Evolutionary conservation across 2,888 invertebrate genomes (phyloP).

Genomic region (Luperina nickerlii): DNA sequence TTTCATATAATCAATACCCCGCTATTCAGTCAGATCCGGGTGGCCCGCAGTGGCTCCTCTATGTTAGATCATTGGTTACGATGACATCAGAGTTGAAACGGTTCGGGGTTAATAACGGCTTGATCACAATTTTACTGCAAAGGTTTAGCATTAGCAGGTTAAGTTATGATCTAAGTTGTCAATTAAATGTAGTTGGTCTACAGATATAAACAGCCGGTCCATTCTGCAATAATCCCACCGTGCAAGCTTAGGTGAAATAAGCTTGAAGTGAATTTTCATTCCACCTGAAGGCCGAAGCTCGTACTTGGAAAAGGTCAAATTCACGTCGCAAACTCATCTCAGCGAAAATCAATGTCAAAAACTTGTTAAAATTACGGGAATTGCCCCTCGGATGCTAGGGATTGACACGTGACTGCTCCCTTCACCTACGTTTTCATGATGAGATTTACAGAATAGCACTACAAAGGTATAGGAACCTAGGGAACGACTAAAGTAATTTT

Average conservation of each 20-base stretch:
- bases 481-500: not conserved
- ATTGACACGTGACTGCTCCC: no score
- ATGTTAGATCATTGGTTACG: constrained; percentile 16
- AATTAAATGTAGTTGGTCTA: not conserved
- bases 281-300: no score
- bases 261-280: no score
- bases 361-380: no score
- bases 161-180: not conserved
- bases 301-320: no score
- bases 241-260: not conserved
- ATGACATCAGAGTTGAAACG: constrained; percentile 7
- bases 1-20: constrained; percentile 53
- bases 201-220: not conserved
- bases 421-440: no score
- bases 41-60: constrained; percentile 19
- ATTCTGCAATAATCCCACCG: not conserved
- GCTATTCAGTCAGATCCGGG: constrained; percentile 28
- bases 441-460: no score
- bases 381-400: no score
- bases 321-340: no score
- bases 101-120: constrained; percentile 4
- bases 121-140: constrained; percentile 12
- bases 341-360: no score
- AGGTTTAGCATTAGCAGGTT: not conserved
- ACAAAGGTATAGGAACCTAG: no score